Base-by-base conservation (phyloP, 1,140 invertebrate genomes). In the Lasaia peninsularis region DNA sequence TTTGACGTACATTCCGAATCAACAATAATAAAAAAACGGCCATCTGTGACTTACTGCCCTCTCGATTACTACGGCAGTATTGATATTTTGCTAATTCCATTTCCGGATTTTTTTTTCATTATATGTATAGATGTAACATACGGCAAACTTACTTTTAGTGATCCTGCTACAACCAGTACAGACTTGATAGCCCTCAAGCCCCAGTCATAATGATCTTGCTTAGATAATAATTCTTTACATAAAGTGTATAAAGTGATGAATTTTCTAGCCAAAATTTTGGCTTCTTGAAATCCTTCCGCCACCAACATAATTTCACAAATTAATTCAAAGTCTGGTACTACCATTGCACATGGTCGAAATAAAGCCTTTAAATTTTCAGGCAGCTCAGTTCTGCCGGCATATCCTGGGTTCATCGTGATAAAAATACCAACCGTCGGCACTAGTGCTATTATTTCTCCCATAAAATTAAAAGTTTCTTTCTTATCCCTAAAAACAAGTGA, bases 271-370 rank as follows among this genome's bases (percentile, higher is more conserved):
- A 99, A 89, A 16, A 98, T 92, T 73, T 95, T 93, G 0, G 98
- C 97, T 69, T 99, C 97, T 79, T 98, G 94, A 84, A 99, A 99
- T 16, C 98, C 98, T 91, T 99, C 98, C 31, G 98, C 97, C 0
- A 99, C 98, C 77, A 99, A 93, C 97, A 99, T 99, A 66, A 99
- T 99, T 91, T 99, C 98, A 88, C 97, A 98, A 76, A 99, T 99
- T 48, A 99, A 88, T 84, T 98, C 97, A 85, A 98, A 98, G 89
- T 99, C 98, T 1, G 98, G 98, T 1, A 99, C 98, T 1, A 98
- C 97, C 98, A 99, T 99, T 48, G 98, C 97, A 89, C 97, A 98
- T 1, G 98, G 97, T 72, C 96, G 92, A 81, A 98, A 99, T 0
- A 98, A 88, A 9, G 97, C 97, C 88, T 98, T 96, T 16, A 96